Percentiles rank a stretch among this genome's conserved stretches.
These are phyloP conservation scores for Coturnix japonica DNA, from an alignment of 2,113 vertebrate genomes.

Conservation along the genomic window DNA sequence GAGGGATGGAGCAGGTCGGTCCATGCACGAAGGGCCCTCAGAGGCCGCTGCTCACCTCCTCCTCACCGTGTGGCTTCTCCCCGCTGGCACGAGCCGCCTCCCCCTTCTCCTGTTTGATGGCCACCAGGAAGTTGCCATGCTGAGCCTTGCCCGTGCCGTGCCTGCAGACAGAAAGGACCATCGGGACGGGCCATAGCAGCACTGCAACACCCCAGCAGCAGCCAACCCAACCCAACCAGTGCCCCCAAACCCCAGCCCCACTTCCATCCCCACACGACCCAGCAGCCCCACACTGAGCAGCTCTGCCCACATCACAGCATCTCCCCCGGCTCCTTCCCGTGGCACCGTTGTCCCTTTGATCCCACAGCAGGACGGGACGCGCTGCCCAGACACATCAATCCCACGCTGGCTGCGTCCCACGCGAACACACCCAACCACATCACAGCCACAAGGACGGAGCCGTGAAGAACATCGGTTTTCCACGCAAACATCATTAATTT, in stretches of 20 bases:
- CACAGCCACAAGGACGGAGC: fast-evolving
- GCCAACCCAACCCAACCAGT: no score
- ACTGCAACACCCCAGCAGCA: fast-evolving
- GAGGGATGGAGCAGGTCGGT: fast-evolving
- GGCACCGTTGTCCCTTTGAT: background rate
- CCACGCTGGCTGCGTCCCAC: background rate
- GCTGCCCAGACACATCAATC: no score
- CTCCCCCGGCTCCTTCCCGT: fast-evolving
- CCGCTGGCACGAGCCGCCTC: conserved; percentile 36
- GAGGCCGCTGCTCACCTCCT: conserved; percentile 72
- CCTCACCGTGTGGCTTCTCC: conserved; percentile 72
- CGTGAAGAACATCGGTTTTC: fast-evolving
- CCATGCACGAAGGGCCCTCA: fast-evolving
- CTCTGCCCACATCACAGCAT: background rate
- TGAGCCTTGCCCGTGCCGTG: conserved; percentile 70
- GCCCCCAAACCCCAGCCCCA: no score
- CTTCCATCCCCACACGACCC: no score
- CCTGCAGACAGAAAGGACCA: conserved; percentile 21
- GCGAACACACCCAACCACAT: background rate
- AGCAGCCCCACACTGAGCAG: background rate
- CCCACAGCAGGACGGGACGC: no score
- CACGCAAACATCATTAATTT: fast-evolving
- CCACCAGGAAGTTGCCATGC: conserved; percentile 76
- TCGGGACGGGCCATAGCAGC: background rate
- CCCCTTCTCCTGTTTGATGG: conserved; percentile 81